Percentiles rank a stretch among this genome's conserved stretches.
Evolutionary conservation across 2,888 invertebrate species (phyloP).

Genomic region (Cecidostiba fungosa): DNA sequence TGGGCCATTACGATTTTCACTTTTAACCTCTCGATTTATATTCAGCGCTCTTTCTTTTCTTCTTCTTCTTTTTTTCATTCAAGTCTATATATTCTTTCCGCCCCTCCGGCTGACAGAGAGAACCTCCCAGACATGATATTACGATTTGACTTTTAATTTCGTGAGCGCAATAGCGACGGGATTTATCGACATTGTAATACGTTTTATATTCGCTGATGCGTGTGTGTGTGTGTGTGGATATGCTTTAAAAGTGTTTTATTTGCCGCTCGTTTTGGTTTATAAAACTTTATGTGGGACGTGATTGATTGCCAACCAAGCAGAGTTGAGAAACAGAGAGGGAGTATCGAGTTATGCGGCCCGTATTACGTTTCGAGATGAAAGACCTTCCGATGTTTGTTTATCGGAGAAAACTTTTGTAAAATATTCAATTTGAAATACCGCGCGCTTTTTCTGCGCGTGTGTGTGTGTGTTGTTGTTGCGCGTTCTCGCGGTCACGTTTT

Average conservation of each 20-base stretch:
- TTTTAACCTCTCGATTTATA: constrained; percentile 57
- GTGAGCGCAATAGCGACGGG: not conserved
- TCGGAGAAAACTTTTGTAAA: constrained; percentile 3
- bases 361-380: constrained; percentile 5
- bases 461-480: not conserved
- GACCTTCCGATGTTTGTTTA: constrained; percentile 12
- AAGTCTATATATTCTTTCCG: constrained; percentile 8
- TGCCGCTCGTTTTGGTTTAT: not conserved
- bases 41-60: not conserved
- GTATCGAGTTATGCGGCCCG: constrained; percentile 13
- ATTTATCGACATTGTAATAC: constrained; percentile 32
- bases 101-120: not conserved
- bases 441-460: not conserved
- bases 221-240: not conserved
- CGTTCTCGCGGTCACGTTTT: not conserved
- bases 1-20: constrained; percentile 39
- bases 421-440: constrained; percentile 30
- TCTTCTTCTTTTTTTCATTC: not conserved
- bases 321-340: not conserved
- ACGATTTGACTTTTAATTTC: constrained; percentile 46
- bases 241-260: constrained; percentile 10
- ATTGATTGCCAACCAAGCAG: constrained; percentile 26
- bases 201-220: constrained; percentile 17
- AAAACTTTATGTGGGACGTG: not conserved
- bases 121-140: constrained; percentile 2